Base-by-base conservation (phyloP, 2,888 invertebrate species). In the Fragum fragum region DNA sequence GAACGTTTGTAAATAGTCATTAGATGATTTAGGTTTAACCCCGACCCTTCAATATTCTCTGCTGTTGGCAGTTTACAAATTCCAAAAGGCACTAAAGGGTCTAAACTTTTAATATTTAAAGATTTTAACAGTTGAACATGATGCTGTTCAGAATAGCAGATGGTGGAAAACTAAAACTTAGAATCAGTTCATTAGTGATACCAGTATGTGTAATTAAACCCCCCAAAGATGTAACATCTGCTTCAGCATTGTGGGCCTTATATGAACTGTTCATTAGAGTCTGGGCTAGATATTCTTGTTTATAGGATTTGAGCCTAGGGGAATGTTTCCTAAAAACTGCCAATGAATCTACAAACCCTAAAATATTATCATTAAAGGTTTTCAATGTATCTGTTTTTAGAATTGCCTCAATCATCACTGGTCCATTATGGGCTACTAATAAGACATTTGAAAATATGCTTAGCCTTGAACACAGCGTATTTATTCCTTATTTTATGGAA, bases 401-500 rank as follows among this genome's bases (percentile, higher is more conserved):
- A 1, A 72, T 23, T 14, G 77, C 55, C 9, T 36, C n/a, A 1
- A 77, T 36, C 0, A 79, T 28, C 16, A 83, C 69, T 1, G 79
- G 74, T 1, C 83, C 83, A 77, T 83, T 80, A 23, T 83, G 83
- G 28, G 80, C 78, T 1, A 83, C 47, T n/a, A 75, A 53, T 16
- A 75, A 23, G 1, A 73, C 78, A 66, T 78, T 78, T 6, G 36
- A 6, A 21, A 73, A 77, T 5, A 29, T 61, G 14, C 63, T n/a
- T 9, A 84, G 70, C 78, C 78, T 81, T 26, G 32, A 14, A 32
- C 26, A 53, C n/a, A 80, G 53, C 9, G 55, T 68, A 11, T 55
- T 5, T 9, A 80, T 9, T 16, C 55, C 74, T n/a, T 14, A 14
- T 11, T 53, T 28, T 0, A 80, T 75, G 9, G 66, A 23, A 14